Evolutionary conservation across 2,113 vertebrate genomes (phyloP).

Genomic region (Anseranas semipalmata): DNA sequence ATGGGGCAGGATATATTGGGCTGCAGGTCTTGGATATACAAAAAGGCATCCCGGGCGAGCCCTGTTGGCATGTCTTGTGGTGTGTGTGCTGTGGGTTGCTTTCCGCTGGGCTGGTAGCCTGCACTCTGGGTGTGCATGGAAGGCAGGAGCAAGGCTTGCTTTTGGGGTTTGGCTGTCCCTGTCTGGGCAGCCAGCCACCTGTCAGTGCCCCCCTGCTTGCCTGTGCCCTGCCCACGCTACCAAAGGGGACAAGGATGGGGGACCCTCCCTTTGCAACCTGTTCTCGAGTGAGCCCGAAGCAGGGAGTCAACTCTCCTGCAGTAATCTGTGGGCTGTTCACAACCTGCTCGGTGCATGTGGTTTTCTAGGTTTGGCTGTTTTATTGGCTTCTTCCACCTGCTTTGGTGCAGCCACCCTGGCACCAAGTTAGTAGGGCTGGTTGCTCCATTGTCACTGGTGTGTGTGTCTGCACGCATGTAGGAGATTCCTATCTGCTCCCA

Average conservation of each 20-base stretch:
- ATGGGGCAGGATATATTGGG: too few species aligned
- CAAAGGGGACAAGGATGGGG: neutral
- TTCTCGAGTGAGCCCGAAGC: neutral
- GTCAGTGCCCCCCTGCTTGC: neutral
- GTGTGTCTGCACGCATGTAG: fast-evolving
- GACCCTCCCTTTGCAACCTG: neutral
- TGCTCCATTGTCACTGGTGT: neutral
- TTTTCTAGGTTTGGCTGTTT: neutral
- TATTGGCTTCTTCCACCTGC: neutral
- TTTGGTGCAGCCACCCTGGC: neutral
- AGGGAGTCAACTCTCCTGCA: neutral
- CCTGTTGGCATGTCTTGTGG: fast-evolving
- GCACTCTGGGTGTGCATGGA: neutral
- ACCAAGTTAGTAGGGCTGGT: neutral
- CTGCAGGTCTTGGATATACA: neutral
- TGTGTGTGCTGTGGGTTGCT: neutral
- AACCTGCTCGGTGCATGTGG: neutral
- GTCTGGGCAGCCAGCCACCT: neutral
- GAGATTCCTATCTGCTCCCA: neutral
- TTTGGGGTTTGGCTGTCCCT: neutral
- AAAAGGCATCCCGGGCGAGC: neutral
- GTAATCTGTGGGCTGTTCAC: neutral
- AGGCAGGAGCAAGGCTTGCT: neutral
- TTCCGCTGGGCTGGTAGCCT: neutral
- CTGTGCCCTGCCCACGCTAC: neutral